These are phyloP conservation scores for Podabrus alpinus DNA, from an alignment of 2,888 invertebrate genomes.

Conservation along the genomic window DNA sequence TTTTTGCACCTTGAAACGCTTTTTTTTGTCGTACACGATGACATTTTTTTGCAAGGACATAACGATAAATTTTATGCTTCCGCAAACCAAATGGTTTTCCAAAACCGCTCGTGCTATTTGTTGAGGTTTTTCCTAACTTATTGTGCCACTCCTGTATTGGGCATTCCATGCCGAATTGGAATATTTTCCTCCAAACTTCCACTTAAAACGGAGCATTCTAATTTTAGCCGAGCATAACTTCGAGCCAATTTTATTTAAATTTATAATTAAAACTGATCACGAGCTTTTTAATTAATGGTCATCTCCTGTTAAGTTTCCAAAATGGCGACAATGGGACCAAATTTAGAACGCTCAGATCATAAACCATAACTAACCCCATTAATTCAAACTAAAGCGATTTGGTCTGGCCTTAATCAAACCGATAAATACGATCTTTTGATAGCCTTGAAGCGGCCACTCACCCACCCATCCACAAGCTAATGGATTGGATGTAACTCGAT, in stretches of 20 bases:
- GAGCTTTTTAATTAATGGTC: not conserved
- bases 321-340: not conserved
- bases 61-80: not conserved
- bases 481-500: conserved; percentile 13
- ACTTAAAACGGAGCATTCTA: not conserved
- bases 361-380: not conserved
- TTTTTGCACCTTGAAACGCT: not conserved
- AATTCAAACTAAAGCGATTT: not conserved
- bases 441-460: conserved; percentile 41
- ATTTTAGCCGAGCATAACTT: not conserved
- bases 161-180: not conserved
- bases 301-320: not conserved
- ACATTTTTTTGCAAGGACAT: not conserved
- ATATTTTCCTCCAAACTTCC: not conserved
- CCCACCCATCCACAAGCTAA: conserved; percentile 21
- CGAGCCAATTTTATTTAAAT: not conserved
- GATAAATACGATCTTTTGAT: conserved; percentile 19
- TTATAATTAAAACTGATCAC: not conserved
- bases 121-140: too few relatives aligned
- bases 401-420: not conserved
- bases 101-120: too few relatives aligned
- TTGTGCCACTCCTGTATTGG: not conserved
- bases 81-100: not conserved
- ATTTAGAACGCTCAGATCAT: not conserved
- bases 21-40: not conserved